Conservation (phyloP, 2,888 invertebrate species). For the Autographa pulchrina region DNA sequence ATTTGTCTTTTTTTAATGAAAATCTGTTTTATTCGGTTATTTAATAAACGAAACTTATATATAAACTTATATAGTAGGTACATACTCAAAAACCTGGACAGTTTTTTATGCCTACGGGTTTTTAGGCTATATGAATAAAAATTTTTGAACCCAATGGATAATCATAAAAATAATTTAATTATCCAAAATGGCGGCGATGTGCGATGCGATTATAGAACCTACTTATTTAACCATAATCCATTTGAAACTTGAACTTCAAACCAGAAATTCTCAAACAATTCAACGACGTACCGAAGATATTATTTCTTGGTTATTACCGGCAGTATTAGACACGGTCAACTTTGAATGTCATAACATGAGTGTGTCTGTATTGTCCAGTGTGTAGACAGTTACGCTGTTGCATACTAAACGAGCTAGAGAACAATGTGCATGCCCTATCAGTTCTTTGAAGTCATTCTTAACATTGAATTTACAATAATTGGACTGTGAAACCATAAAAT, state of each 20-base stretch:
- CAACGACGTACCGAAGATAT: slow-evolving; percentile 60
- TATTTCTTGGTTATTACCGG: slow-evolving; percentile 72
- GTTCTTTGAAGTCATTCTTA: slow-evolving; percentile 68
- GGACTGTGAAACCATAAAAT: slow-evolving; percentile 56
- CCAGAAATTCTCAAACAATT: slow-evolving; percentile 64
- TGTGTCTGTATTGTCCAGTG: slow-evolving; percentile 57
- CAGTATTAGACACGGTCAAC: slow-evolving; percentile 83
- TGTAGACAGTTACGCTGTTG: slow-evolving; percentile 62
- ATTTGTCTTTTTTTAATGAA: no score
- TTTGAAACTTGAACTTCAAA: slow-evolving; percentile 62
- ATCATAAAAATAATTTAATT: no score
- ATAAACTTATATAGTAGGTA: no score
- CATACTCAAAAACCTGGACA: no score
- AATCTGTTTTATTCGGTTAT: no score
- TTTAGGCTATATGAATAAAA: no score
- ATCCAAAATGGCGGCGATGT: no score
- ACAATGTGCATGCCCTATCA: slow-evolving; percentile 78
- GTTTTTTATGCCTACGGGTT: no score
- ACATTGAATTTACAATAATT: slow-evolving; percentile 58
- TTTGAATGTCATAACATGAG: slow-evolving; percentile 77
- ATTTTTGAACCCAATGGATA: no score
- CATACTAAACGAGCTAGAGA: slow-evolving; percentile 74
- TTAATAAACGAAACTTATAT: no score
- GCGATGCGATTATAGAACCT: no score
- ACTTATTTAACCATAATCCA: background rate